Conservation (phyloP, 2,797 vertebrate species). For the Chrysolophus pictus region DNA sequence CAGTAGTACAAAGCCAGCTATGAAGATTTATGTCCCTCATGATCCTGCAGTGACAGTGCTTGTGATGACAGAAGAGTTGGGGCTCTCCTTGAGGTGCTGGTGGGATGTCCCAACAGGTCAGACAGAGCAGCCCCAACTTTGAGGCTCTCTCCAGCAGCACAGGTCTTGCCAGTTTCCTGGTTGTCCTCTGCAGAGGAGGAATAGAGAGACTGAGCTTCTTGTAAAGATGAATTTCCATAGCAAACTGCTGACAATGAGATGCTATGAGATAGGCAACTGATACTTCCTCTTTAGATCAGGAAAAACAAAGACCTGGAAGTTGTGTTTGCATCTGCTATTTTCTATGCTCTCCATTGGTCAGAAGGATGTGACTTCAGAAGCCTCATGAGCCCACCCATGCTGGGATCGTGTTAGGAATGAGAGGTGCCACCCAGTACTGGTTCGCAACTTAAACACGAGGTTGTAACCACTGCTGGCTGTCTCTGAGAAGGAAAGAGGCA, state of each 20-base stretch:
- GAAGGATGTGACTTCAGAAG: background rate
- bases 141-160: background rate
- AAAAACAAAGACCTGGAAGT: background rate
- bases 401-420: background rate
- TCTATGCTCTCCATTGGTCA: background rate
- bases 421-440: background rate
- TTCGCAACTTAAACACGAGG: background rate
- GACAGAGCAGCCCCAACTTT: background rate
- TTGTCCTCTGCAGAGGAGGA: background rate
- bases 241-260: background rate
- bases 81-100: background rate
- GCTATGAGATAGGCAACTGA: background rate
- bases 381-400: fast-evolving
- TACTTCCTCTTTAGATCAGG: background rate
- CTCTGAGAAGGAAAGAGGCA: background rate
- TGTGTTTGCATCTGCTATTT: background rate
- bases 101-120: fast-evolving
- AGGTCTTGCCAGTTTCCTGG: background rate
- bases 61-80: background rate
- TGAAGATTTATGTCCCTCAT: background rate
- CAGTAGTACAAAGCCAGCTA: fast-evolving
- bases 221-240: background rate
- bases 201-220: background rate
- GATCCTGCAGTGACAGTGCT: background rate
- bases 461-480: fast-evolving